Evolutionary conservation across 2,113 vertebrate genomes (phyloP).

Genomic region (Stercorarius parasiticus): DNA sequence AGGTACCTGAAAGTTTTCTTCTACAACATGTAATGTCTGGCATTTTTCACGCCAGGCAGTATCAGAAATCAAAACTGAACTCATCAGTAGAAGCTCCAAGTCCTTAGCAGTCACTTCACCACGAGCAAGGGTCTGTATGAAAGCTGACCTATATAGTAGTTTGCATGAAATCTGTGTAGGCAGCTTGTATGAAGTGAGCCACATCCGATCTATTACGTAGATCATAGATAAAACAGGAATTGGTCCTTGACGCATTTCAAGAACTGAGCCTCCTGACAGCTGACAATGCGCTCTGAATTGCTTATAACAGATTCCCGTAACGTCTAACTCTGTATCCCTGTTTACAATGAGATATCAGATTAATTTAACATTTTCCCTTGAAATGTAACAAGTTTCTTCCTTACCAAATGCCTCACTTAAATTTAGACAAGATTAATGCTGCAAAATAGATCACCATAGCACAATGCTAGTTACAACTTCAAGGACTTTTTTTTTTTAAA

Average conservation of each 20-base stretch:
- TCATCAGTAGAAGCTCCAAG: background rate
- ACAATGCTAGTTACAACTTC: background rate
- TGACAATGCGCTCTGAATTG: background rate
- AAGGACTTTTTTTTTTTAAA: background rate
- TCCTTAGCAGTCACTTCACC: background rate
- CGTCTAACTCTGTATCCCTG: background rate
- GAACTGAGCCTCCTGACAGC: background rate
- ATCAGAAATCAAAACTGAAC: background rate
- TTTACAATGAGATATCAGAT: background rate
- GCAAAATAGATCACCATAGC: background rate
- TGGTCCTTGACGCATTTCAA: background rate
- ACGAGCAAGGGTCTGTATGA: background rate
- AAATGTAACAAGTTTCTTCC: background rate
- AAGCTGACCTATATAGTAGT: background rate
- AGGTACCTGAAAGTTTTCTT: background rate
- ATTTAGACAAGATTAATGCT: background rate
- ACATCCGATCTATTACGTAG: accelerated
- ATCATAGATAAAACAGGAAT: background rate
- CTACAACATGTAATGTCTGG: background rate
- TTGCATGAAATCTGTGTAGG: background rate
- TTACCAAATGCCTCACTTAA: background rate
- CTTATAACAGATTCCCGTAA: background rate
- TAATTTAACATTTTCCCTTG: background rate
- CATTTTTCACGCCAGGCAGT: background rate
- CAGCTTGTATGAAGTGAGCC: background rate